Base-by-base conservation (phyloP, 1,140 invertebrate species). In the Drosophila kepulauana region DNA sequence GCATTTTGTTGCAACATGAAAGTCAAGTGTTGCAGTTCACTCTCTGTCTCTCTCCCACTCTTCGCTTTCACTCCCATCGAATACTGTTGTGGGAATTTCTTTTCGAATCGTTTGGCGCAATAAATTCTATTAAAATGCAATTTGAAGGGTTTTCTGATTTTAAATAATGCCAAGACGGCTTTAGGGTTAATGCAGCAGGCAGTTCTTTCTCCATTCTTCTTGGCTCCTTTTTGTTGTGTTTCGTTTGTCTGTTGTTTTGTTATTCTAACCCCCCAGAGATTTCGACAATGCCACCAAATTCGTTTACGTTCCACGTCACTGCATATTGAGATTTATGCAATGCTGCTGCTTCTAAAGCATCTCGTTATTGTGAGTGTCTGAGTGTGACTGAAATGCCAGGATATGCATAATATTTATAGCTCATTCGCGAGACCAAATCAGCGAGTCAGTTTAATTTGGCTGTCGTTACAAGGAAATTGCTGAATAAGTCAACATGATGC, bases 61-160 rank as follows among this genome's bases (percentile, higher is more conserved):
- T 16, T 57, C 15, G 2, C 5, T 16, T 35, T 35, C 48, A 1
- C 6, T 25, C 11, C 15, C 59, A 5, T 45, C 56, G 20, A 13
- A 7, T 61, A 8, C 35, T 58, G 49, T 56, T 84, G 49, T 72
- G 65, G 46, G 58, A 64, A 62, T 71, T 61, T 54, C 58, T 28
- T 49, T 65, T 58, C 70, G 71, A 80, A 69, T 88, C 71, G 84
- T 76, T 85, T 81, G 85, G 75, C 75, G 81, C 86, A 89, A 89
- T 89, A 89, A 89, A 89, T 89, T 89, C 85, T 79, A 90, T 89
- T 89, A 89, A 89, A 89, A 89, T 90, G 81, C 85, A 89, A 89
- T 89, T 89, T 89, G 85, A 89, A 90, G 86, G 78, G 78, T 69
- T 90, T 75, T 86, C 75, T 90, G 86, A 85, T 90, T 89, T 89